A percentile compares a stretch with the other conserved stretches of the same genome.
phyloP scores from a whole-genome alignment of 2,113 vertebrate species.

The Neomonachus schauinslandi region DNA sequence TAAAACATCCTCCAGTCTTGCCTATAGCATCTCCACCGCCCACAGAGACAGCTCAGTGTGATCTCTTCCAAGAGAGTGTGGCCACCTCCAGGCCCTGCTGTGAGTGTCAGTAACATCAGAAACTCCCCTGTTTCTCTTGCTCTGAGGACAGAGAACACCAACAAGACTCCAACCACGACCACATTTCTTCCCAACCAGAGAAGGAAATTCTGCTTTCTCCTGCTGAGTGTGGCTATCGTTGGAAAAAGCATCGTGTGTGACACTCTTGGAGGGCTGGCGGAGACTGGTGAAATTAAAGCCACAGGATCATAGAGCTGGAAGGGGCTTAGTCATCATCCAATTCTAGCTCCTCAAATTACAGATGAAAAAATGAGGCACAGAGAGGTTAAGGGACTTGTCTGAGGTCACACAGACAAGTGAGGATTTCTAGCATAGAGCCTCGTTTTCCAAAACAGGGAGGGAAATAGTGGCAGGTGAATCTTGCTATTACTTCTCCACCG shows the following conservation, averaged over 20 bases:
- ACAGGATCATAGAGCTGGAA: background rate
- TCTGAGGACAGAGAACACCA: slow-evolving; percentile 46
- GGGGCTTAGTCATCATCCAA: background rate
- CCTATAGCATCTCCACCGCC: slow-evolving; percentile 11
- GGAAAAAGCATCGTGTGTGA: background rate
- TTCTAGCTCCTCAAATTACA: background rate
- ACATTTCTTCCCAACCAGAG: slow-evolving; percentile 27
- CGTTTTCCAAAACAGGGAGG: background rate
- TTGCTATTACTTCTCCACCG: background rate
- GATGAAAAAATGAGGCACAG: background rate
- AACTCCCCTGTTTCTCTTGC: background rate
- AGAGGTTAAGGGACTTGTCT: background rate
- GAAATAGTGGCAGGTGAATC: background rate
- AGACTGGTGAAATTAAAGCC: slow-evolving; percentile 1
- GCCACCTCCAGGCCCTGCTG: background rate
- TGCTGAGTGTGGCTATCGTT: slow-evolving; percentile 12
- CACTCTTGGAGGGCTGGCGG: background rate
- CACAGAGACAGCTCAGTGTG: background rate
- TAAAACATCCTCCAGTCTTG: slow-evolving; percentile 62
- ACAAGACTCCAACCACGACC: background rate
- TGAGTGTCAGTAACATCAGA: slow-evolving; percentile 5
- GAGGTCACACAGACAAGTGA: background rate
- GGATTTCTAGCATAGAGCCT: background rate
- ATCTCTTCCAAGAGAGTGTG: slow-evolving; percentile 9
- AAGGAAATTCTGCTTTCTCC: background rate